Base-by-base conservation (phyloP, 2,888 invertebrate species). In the Drosophila aldrichi region DNA sequence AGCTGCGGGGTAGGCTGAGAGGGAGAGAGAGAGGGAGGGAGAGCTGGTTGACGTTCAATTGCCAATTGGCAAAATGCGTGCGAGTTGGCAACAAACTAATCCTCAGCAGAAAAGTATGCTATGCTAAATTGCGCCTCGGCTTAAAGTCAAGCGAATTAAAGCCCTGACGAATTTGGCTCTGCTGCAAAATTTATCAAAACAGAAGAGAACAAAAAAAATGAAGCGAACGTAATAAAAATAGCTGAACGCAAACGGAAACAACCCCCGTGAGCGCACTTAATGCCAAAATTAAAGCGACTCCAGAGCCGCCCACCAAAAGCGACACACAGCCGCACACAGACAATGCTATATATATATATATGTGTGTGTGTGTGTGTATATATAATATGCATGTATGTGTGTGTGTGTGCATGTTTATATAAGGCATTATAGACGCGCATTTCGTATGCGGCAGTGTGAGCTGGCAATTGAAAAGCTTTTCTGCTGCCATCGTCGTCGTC, bases 221-320 rank as follows among this genome's bases (percentile, higher is more conserved):
- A n/a, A 62, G 69, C 49, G 70, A 59, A 70, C 56, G 58, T 43
- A 75, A 73, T 70, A 75, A 71, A 75, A 76, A 81, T 81, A 78
- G 63, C 70, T 68, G 72, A 73, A 68, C 66, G 80, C 66, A 66
- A 76, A 60, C 77, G 87, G 88, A 90, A 89, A 90, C 89, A 89
- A 90, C 89, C 89, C 88, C 89, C 90, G 79, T 68, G 90, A 79
- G 89, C 81, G 82, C 89, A 90, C 90, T 89, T 89, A 89, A 89
- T 90, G 90, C 89, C 90, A 84, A 89, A 90, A 89, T 90, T 90
- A 90, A 90, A 89, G 90, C 89, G 79, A 88, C 77, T 75, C 76
- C 71, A 77, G 58, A 61, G 62, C 57, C 63, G 58, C 66, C 59
- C 80, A 71, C 66, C 71, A 38, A 48, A 46, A 48, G 58, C 48